Evolutionary conservation across 2,888 invertebrate genomes (phyloP), one percentile per base, ranked within the genome.

Genomic region (Ormyrus rosae): DNA sequence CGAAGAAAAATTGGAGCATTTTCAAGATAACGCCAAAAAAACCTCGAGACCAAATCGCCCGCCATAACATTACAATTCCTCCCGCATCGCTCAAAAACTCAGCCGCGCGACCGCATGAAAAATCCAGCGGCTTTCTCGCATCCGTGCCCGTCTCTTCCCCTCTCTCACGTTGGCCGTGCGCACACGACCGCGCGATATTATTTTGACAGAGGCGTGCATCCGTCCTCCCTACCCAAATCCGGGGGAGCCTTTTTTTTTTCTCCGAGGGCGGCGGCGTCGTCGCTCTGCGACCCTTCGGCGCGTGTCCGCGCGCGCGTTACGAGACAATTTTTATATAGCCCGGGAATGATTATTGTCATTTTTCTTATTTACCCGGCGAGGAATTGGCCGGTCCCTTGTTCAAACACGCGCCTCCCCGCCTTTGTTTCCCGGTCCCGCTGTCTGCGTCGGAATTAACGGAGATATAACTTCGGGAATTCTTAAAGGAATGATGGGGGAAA

Each of bases 311-410:
- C 60, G 48, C n/a, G 19, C 80, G 67, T 80, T 76, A 71, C 75
- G 58, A n/a, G 65, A 78, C 75, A 70, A 81, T 72, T 81, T 77
- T 75, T 75, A 56, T 78, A 55, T 78, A 72, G n/a, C 56, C 34
- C 34, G 56, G 34, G 7, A 81, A 64, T 68, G 81, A 80, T 77
- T 81, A 79, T 81, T 71, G 72, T 77, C 82, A 71, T 80, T 79
- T 77, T 77, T 77, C 70, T 77, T 79, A 73, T 73, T 73, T 81
- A 64, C 77, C 51, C 73, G 8, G 53, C 58, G 46, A 34, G 75
- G 34, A 70, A 80, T 68, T 53, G 77, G 63, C 68, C 46, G 56
- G 77, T 67, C 81, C 55, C 46, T 63, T 55, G 51, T 8, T 53
- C 71, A 71, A 80, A 75, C 75, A 71, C 63, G 61, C 53, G 34